phyloP scores from a whole-genome alignment of 1,140 invertebrate species.

The Drosophila repleta region DNA sequence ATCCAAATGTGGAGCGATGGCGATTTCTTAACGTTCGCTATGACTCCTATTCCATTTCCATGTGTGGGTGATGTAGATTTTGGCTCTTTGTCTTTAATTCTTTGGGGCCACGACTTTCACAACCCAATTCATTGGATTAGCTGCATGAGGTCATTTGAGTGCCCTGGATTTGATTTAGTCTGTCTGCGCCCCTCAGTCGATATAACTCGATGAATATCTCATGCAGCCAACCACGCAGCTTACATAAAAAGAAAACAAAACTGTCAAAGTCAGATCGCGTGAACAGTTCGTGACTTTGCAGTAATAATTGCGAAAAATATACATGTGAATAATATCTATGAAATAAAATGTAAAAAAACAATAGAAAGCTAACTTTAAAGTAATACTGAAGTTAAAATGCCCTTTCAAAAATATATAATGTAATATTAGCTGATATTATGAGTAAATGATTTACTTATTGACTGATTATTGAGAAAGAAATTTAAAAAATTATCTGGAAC shows the following conservation, averaged over 20 bases:
- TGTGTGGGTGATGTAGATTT: conserved; percentile 36
- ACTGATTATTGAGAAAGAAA: no score
- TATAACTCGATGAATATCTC: conserved; percentile 60
- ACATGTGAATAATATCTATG: conserved; percentile 17
- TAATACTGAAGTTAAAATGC: conserved; percentile 8
- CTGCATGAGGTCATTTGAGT: conserved; percentile 40
- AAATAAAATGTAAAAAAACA: conserved; percentile 16
- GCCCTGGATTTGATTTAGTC: conserved; percentile 22
- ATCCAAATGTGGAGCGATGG: conserved; percentile 38
- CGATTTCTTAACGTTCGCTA: conserved; percentile 17
- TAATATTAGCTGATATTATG: no score
- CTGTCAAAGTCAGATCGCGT: conserved; percentile 45
- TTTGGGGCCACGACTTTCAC: conserved; percentile 45
- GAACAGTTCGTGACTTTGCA: conserved; percentile 68
- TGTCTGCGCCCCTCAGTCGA: conserved; percentile 16
- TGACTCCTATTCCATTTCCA: background rate
- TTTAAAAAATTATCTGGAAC: no score
- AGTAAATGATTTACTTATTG: no score
- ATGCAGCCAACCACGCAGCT: conserved; percentile 44
- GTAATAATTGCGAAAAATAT: conserved; percentile 54
- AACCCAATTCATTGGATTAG: conserved; percentile 31
- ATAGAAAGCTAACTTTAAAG: background rate
- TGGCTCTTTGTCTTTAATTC: conserved; percentile 7
- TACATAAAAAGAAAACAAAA: conserved; percentile 56
- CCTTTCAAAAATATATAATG: background rate